phyloP scores from a whole-genome alignment of 1,140 invertebrate species.

The Bemisia tabaci region DNA sequence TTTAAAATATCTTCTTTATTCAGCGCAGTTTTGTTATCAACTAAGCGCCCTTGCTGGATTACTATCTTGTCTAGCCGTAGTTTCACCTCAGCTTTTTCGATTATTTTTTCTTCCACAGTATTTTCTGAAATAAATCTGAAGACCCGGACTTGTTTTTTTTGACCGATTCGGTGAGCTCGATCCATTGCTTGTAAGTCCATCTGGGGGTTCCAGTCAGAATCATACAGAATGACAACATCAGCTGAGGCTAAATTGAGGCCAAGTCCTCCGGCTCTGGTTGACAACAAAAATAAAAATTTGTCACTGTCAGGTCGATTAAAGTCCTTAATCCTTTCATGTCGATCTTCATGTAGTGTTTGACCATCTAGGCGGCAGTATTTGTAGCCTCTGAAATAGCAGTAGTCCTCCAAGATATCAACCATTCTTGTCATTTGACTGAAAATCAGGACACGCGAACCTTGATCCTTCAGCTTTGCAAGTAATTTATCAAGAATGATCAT shows the following conservation, averaged over 20 bases:
- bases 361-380: constrained; percentile 95
- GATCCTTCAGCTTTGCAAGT: constrained; percentile 76
- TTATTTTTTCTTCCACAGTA: constrained; percentile 98
- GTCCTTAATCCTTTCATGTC: constrained; percentile 90
- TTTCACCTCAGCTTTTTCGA: constrained; percentile 96
- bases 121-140: constrained; percentile 95
- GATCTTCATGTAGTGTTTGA: constrained; percentile 91
- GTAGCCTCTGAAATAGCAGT: constrained; percentile 84
- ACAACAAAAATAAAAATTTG: constrained; percentile 98
- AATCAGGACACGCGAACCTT: constrained; percentile 89
- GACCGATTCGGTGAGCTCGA: constrained; percentile 97
- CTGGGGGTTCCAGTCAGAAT: constrained; percentile 99
- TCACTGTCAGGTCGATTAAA: constrained; percentile 81
- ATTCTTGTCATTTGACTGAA: constrained; percentile 99
- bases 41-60: constrained; percentile 87
- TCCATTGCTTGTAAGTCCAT: constrained; percentile 98
- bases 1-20: constrained; percentile 98
- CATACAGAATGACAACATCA: constrained; percentile 95
- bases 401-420: constrained; percentile 98
- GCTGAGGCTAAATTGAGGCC: constrained; percentile 98
- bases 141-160: constrained; percentile 87
- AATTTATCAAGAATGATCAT: constrained; percentile 94
- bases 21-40: constrained; percentile 81
- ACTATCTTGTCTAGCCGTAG: constrained; percentile 88
- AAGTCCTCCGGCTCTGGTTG: constrained; percentile 92